A percentile compares a stretch with the other conserved stretches of the same genome.
phyloP scores from a whole-genome alignment of 2,888 invertebrate species.

The Lycocerus yunnanus region DNA sequence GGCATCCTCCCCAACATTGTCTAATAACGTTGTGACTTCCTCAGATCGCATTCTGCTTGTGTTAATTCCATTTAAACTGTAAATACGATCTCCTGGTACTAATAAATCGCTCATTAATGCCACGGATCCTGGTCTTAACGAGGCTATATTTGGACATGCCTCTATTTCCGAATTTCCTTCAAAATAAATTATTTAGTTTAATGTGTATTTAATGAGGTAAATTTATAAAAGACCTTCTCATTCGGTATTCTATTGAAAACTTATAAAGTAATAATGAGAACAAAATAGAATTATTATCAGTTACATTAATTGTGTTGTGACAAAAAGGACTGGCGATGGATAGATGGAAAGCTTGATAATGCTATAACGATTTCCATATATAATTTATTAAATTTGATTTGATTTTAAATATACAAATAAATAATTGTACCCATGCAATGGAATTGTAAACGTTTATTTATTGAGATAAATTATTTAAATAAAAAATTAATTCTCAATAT shows the following conservation, averaged over 20 bases:
- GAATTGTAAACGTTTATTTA: no score
- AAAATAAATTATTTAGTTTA: conserved; percentile 27
- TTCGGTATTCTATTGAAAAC: not conserved
- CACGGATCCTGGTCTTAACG: conserved; percentile 71
- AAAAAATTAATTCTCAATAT: not conserved
- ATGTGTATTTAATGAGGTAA: not conserved
- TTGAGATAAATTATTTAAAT: no score
- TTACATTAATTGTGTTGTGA: not conserved
- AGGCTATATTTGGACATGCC: conserved; percentile 68
- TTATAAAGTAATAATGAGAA: not conserved
- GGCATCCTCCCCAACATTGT: conserved; percentile 75
- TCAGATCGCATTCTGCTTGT: conserved; percentile 77
- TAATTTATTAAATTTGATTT: not conserved
- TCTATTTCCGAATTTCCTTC: conserved; percentile 72
- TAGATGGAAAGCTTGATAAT: not conserved
- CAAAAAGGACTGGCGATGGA: no score
- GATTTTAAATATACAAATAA: no score
- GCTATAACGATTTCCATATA: not conserved
- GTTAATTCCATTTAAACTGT: conserved; percentile 81
- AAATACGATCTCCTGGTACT: conserved; percentile 78
- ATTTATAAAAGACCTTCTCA: not conserved
- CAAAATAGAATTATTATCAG: not conserved
- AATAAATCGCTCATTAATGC: conserved; percentile 77
- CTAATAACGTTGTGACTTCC: conserved; percentile 74
- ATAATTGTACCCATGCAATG: no score